These are phyloP conservation scores for Scatophagus argus DNA, from an alignment of 2,113 vertebrate genomes.

Conservation along the genomic window DNA sequence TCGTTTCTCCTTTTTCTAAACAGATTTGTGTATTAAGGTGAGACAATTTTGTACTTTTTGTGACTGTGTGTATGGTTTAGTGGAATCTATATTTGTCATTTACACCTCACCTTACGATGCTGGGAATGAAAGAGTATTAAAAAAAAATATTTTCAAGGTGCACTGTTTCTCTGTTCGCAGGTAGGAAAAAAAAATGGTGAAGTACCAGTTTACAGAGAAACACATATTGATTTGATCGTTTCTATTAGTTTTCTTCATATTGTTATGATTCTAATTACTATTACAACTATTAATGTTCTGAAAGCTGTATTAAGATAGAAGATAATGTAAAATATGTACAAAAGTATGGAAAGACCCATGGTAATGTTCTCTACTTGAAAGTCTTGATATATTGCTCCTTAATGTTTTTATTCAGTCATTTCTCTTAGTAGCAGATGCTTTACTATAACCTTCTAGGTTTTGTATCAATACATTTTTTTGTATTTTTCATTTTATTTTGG, in stretches of 20 bases:
- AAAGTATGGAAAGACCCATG: slow-evolving; percentile 80
- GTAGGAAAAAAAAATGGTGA: slow-evolving; percentile 70
- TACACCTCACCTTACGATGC: slow-evolving; percentile 82
- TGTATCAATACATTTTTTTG: slow-evolving; percentile 83
- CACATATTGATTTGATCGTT: slow-evolving; percentile 77
- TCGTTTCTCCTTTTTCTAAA: slow-evolving; percentile 86
- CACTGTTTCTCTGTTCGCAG: slow-evolving; percentile 78
- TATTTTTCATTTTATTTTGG: slow-evolving; percentile 83
- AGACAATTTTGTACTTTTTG: slow-evolving; percentile 87
- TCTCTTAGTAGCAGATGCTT: slow-evolving; percentile 85
- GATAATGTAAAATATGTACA: slow-evolving; percentile 85
- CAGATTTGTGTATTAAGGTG: slow-evolving; percentile 86
- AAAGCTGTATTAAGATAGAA: slow-evolving; percentile 83
- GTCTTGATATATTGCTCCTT: slow-evolving; percentile 82
- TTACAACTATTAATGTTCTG: slow-evolving; percentile 81
- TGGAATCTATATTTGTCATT: slow-evolving; percentile 86
- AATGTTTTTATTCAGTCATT: slow-evolving; percentile 82
- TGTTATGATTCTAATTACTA: slow-evolving; percentile 76
- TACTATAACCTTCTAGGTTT: slow-evolving; percentile 82
- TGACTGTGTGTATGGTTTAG: slow-evolving; percentile 86
- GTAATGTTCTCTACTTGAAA: slow-evolving; percentile 86
- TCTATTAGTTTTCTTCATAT: slow-evolving; percentile 80
- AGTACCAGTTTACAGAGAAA: slow-evolving; percentile 83
- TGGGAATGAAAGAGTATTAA: slow-evolving; percentile 78
- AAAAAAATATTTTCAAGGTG: slow-evolving; percentile 77